Evolutionary conservation across 2,113 vertebrate genomes (phyloP).

Genomic region (Fulica atra): DNA sequence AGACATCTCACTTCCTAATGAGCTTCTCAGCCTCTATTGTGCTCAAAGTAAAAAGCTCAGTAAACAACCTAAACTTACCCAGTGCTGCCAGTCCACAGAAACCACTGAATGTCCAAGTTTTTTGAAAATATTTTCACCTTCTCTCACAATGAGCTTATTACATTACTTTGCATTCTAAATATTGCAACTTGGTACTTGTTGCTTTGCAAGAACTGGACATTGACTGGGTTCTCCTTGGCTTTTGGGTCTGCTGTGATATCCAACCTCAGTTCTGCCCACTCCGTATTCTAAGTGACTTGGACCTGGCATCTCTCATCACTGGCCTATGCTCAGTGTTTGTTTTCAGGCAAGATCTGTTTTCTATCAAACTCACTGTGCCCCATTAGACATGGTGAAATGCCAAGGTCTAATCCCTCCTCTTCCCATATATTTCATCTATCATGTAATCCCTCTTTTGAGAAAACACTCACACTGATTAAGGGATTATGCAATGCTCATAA

Average conservation of each 20-base stretch:
- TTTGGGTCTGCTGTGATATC: not conserved
- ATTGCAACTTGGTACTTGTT: accelerated
- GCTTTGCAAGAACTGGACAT: not conserved
- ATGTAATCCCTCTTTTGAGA: not conserved
- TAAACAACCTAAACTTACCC: not conserved
- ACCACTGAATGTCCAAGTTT: not conserved
- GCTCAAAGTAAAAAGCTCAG: not conserved
- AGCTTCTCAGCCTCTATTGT: not conserved
- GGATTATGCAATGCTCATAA: not conserved
- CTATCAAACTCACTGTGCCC: not conserved
- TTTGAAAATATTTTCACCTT: not conserved
- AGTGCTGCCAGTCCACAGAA: not conserved
- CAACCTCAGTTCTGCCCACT: not conserved
- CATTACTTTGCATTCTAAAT: not conserved
- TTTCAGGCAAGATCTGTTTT: not conserved
- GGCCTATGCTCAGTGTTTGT: not conserved
- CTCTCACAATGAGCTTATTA: not conserved
- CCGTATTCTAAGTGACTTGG: not conserved
- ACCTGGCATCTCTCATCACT: not conserved
- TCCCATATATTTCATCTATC: not conserved
- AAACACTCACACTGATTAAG: not conserved
- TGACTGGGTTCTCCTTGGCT: not conserved
- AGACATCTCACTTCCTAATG: not conserved
- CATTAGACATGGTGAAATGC: not conserved
- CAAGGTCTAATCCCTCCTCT: not conserved